These are phyloP conservation scores for Dysmachus trigonus DNA, from an alignment of 2,888 invertebrate genomes.

Conservation along the genomic window DNA sequence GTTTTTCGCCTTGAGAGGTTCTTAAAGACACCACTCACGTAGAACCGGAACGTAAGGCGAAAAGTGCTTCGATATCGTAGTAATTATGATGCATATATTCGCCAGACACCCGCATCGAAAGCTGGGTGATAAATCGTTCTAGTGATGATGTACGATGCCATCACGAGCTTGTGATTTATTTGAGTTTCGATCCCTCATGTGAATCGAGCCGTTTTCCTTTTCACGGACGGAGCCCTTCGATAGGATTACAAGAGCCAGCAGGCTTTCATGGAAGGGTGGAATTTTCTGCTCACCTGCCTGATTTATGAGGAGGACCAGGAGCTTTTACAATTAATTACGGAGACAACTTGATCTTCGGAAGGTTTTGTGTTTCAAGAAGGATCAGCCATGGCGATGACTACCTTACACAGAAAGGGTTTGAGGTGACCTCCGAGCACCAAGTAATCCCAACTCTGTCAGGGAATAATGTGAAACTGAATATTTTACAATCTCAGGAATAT, in stretches of 20 bases:
- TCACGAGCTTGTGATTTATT: not conserved
- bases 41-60: not conserved
- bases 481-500: not conserved
- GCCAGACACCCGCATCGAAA: not conserved
- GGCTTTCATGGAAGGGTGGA: not conserved
- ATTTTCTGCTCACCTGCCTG: not conserved
- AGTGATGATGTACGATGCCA: not conserved
- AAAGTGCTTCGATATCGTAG: not conserved
- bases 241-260: not conserved
- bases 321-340: not conserved
- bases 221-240: not conserved
- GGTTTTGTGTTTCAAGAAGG: not conserved
- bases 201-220: not conserved
- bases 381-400: not conserved
- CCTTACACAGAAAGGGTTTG: not conserved
- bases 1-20: not conserved
- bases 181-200: not conserved
- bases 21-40: not conserved
- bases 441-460: not conserved
- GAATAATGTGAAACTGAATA: not conserved
- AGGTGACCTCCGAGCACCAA: not conserved
- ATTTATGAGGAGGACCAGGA: not conserved
- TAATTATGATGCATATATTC: not conserved
- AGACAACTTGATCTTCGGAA: not conserved
- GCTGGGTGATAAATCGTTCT: not conserved